Percentiles rank a stretch among this genome's conserved stretches.
Conservation (phyloP, 2,797 vertebrate species). For the Choloepus didactylus region DNA sequence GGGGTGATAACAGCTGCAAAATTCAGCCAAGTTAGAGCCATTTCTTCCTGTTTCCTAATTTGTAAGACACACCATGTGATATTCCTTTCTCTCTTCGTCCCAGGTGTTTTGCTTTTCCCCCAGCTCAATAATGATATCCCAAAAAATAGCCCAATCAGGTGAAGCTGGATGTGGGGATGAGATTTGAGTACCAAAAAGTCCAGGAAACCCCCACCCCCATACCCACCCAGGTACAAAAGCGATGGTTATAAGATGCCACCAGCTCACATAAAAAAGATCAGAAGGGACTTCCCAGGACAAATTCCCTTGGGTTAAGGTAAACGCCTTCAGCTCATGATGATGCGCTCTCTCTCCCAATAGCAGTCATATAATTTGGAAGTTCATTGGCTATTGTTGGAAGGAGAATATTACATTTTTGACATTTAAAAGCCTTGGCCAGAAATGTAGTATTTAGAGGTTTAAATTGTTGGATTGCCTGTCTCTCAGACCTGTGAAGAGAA, state of each 20-base stretch:
- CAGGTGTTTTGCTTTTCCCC: background rate
- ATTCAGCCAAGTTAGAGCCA: background rate
- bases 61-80: background rate
- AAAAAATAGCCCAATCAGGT: background rate
- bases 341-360: background rate
- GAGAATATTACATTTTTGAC: background rate
- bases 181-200: background rate
- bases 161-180: background rate
- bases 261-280: background rate
- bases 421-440: background rate
- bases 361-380: background rate
- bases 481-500: background rate
- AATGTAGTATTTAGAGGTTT: slow-evolving; percentile 6
- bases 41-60: background rate
- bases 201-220: background rate
- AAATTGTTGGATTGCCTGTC: background rate
- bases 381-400: background rate
- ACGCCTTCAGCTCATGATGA: background rate
- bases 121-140: background rate
- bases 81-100: background rate
- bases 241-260: background rate
- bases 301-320: background rate
- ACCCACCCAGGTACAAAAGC: background rate
- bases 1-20: background rate
- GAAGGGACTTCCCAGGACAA: background rate